Conservation (phyloP, 1,140 invertebrate species). For the Saccostrea glomerata region DNA sequence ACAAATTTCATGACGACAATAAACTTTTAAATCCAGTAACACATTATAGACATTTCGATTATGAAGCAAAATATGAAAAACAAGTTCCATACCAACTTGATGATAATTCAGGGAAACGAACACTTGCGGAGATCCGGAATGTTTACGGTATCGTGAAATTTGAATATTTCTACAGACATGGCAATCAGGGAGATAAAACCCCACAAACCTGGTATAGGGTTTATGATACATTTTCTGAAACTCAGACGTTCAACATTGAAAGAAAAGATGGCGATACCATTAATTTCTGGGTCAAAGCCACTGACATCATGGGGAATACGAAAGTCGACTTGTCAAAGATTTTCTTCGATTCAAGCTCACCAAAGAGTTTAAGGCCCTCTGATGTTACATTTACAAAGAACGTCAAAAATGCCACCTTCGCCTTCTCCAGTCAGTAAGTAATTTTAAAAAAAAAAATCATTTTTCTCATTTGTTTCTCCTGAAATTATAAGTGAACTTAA, state of each 20-base stretch:
- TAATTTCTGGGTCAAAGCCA: constrained; percentile 46
- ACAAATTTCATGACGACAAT: constrained; percentile 19
- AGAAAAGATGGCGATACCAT: constrained; percentile 48
- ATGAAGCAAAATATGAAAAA: constrained; percentile 31
- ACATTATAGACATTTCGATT: constrained; percentile 16
- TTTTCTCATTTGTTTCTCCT: too few relatives aligned
- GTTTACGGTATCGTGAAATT: constrained; percentile 46
- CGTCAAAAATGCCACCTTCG: background rate
- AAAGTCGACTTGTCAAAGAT: constrained; percentile 37
- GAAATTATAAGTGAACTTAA: too few relatives aligned
- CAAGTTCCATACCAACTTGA: constrained; percentile 23
- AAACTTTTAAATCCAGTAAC: constrained; percentile 39
- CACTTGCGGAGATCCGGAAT: constrained; percentile 31
- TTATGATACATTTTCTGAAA: constrained; percentile 3
- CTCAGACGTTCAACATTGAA: constrained; percentile 8
- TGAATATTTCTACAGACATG: constrained; percentile 15
- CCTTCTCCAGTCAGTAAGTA: background rate
- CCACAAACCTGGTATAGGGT: constrained; percentile 42
- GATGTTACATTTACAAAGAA: background rate
- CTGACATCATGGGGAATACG: constrained; percentile 45
- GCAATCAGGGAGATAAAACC: constrained; percentile 27
- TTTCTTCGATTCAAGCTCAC: constrained; percentile 45
- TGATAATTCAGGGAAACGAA: constrained; percentile 35
- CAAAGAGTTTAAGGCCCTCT: background rate
- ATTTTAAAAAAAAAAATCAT: background rate